A percentile compares a stretch with the other conserved stretches of the same genome.
Evolutionary conservation across 1,140 invertebrate genomes (phyloP).

Genomic region (Helicoverpa armigera): DNA sequence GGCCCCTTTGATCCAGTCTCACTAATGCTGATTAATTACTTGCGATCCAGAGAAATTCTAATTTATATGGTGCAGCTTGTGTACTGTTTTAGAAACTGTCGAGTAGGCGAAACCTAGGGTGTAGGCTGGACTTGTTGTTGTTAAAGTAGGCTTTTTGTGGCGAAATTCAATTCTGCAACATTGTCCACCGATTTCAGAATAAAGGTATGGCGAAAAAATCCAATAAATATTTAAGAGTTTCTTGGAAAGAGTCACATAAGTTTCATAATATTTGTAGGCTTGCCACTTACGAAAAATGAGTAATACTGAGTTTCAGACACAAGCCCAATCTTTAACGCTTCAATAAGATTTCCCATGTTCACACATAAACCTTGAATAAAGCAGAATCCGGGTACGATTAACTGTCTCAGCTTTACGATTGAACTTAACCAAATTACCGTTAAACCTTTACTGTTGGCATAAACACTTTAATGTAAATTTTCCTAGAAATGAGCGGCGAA

Average conservation of each 20-base stretch:
- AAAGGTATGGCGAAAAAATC: too few species aligned
- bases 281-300: too few species aligned
- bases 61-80: constrained; percentile 48
- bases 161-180: neutral
- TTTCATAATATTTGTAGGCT: too few species aligned
- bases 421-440: neutral
- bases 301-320: too few species aligned
- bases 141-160: neutral
- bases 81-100: constrained; percentile 33
- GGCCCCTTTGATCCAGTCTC: constrained; percentile 56
- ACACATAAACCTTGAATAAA: neutral
- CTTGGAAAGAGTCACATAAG: too few species aligned
- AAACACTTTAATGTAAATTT: neutral
- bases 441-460: neutral
- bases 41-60: constrained; percentile 54
- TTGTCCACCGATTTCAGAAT: too few species aligned
- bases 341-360: neutral
- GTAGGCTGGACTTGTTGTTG: neutral
- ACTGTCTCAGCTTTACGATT: neutral
- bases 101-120: constrained; percentile 7
- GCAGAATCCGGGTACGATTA: neutral
- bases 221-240: too few species aligned
- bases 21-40: constrained; percentile 58
- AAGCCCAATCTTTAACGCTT: too few species aligned
- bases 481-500: constrained; percentile 8